These are phyloP conservation scores for Polietes domitor DNA, from an alignment of 2,888 invertebrate genomes.

Conservation along the genomic window DNA sequence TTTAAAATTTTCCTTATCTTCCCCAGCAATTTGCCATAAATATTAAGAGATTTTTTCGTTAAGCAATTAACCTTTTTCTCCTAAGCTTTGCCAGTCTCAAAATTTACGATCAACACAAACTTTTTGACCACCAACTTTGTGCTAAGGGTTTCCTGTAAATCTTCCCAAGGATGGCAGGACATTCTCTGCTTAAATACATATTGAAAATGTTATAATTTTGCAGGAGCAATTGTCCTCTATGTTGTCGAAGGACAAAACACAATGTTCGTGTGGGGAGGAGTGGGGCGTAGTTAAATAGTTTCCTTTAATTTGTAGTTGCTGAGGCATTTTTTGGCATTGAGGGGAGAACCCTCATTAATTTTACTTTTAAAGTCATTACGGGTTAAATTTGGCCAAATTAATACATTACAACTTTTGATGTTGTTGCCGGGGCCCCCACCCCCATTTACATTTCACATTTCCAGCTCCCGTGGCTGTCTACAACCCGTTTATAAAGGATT, in stretches of 20 bases:
- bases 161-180: not conserved
- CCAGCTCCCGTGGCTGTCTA: slow-evolving; percentile 26
- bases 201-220: slow-evolving; percentile 63
- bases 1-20: slow-evolving; percentile 35
- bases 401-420: slow-evolving; percentile 77
- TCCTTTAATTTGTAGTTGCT: slow-evolving; percentile 51
- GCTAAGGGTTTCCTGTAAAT: slow-evolving; percentile 7
- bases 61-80: slow-evolving; percentile 59
- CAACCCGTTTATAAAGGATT: slow-evolving; percentile 51
- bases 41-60: slow-evolving; percentile 47
- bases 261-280: slow-evolving; percentile 48
- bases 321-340: slow-evolving; percentile 64
- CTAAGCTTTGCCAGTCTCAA: not conserved
- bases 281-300: slow-evolving; percentile 51
- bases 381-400: slow-evolving; percentile 81
- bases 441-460: not conserved
- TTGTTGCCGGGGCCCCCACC: slow-evolving; percentile 1
- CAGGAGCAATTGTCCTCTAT: slow-evolving; percentile 54
- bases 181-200: slow-evolving; percentile 40
- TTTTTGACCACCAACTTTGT: slow-evolving; percentile 48
- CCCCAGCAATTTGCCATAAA: slow-evolving; percentile 60
- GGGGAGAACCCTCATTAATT: slow-evolving; percentile 80
- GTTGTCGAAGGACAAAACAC: not conserved
- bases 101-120: slow-evolving; percentile 56
- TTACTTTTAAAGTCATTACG: slow-evolving; percentile 81